Base-by-base conservation (phyloP, 2,797 vertebrate genomes). In the Sebastes ruberrimus region DNA sequence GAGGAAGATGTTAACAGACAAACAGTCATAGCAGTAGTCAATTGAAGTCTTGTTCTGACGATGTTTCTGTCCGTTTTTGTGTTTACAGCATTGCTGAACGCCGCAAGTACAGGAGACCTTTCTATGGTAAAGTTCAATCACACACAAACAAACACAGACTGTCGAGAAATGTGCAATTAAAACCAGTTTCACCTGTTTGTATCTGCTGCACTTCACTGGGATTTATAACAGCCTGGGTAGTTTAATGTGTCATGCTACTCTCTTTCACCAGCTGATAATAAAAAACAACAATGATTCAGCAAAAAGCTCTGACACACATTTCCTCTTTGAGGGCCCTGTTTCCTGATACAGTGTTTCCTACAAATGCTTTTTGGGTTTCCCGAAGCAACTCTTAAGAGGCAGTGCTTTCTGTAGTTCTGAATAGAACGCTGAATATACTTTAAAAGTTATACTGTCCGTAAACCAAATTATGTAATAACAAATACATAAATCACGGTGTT, bases 21-120 rank as follows among this genome's bases (percentile, higher is more conserved):
- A 7, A 13, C 11, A 7, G 42, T 60, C 2, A 4, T 16, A 42
- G 0, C 0, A 16, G 28, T n/a, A 38, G 13, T 64, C 20, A 32
- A n/a, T 22, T 2, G 28, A 20, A 25, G 10, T n/a, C 2, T 9
- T 23, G 18, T 28, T n/a, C 2, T 46, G 13, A 22, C 1, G 6
- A 13, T 59, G 42, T 2, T 22, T 16, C 14, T 76, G 20, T 56
- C 7, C 71, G 2, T 73, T 6, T 86, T 16, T 88, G 2, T 88
- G 77, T 84, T 83, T 33, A 30, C 89, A 96, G 95, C 81, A 28
- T 77, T 96, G 86, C 87, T 97, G 86, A 93, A 89, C 6, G 95
- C 93, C 57, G 94, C 96, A 59, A 80, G 92, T 30, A 91, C 92
- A 6, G 96, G 86, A 0, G 93, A 96, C 53, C 84, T 96, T 4